These are phyloP conservation scores for Seira musarum DNA, from an alignment of 2,888 invertebrate genomes.

Conservation along the genomic window DNA sequence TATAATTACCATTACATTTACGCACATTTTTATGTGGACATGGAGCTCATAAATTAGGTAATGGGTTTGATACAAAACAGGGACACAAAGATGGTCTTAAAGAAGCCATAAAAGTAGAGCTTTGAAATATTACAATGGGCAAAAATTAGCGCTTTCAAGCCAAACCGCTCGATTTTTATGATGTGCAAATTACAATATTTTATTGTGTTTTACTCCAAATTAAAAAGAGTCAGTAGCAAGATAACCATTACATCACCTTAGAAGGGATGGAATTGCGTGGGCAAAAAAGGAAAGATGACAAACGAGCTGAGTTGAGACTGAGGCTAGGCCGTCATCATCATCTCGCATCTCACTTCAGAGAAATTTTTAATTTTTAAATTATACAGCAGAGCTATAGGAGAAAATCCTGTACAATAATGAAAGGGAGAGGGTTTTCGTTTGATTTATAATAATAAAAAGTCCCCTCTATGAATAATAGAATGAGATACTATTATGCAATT, in stretches of 20 bases:
- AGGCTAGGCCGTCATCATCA: too few species aligned
- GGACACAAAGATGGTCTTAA: constrained; percentile 4
- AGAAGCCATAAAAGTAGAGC: constrained; percentile 31
- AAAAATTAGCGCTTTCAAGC: constrained; percentile 21
- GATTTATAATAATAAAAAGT: neutral
- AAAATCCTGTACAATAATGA: neutral
- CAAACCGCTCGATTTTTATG: constrained; percentile 23
- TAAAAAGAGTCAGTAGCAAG: constrained; percentile 43
- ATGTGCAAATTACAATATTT: constrained; percentile 52
- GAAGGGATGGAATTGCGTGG: constrained; percentile 12
- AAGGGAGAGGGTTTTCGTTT: neutral
- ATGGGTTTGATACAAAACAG: constrained; percentile 22
- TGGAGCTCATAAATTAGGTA: constrained; percentile 31
- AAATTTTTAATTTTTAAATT: neutral
- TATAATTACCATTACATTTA: too few species aligned
- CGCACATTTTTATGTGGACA: constrained; percentile 2
- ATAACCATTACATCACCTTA: constrained; percentile 7
- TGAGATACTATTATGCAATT: constrained; percentile 43
- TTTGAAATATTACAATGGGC: constrained; percentile 25
- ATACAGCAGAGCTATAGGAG: neutral
- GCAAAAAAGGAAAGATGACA: constrained; percentile 41
- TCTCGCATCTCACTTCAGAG: too few species aligned
- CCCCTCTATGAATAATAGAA: constrained; percentile 12
- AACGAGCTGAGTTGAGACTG: constrained; percentile 28
- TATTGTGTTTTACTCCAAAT: constrained; percentile 50